Base-by-base conservation (phyloP, 37 sponge, comb jelly and placozoan genomes). In the Theonella swinhoei region DNA sequence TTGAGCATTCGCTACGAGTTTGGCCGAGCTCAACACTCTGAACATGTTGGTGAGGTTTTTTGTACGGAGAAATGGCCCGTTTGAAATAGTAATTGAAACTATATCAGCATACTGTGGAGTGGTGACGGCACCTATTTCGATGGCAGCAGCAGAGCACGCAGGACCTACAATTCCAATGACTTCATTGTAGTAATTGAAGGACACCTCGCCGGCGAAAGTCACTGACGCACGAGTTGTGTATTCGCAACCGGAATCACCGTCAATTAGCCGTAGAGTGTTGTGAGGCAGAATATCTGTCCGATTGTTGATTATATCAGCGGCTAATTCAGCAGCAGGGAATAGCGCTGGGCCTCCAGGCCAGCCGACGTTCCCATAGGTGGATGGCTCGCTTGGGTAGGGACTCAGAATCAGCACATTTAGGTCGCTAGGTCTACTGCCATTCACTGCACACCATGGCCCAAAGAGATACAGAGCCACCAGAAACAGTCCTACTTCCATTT, bases 111-210 rank as follows among this genome's bases (percentile, higher is more conserved):
- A 32, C 33, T 58, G 9, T 0, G 7, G 35, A 1, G 62, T 36
- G 2, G 34, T 63, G 1, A 76, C 76, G 0, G 25, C 35, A 33
- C 76, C 77, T 2, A 85, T 7, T 47, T 8, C 39, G n/a, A 85
- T 17, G 5, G 85, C 77, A 9, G 78, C 69, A 26, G 34, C 68
- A 19, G 77, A 68, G 30, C 85, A 85, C 1, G 68, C 85, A 35
- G 77, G 78, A 0, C 85, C 85, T 0, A 85, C 38, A 4, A 85
- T 77, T 1, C 85, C 85, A 23, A 85, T 76, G 1, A 77, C 14
- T 47, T 17, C 11, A 14, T 47, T 47, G 7, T 14, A 14, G 11
- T 47, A 17, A 14, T 7, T 14, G 14, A 17, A 7, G 11, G 7
- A 7, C 54, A 17, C 14, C 14, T 47, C 54, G 11, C 54, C 11